These are phyloP conservation scores for Mus caroli DNA, from an alignment of 2,797 vertebrate genomes.

Conservation along the genomic window DNA sequence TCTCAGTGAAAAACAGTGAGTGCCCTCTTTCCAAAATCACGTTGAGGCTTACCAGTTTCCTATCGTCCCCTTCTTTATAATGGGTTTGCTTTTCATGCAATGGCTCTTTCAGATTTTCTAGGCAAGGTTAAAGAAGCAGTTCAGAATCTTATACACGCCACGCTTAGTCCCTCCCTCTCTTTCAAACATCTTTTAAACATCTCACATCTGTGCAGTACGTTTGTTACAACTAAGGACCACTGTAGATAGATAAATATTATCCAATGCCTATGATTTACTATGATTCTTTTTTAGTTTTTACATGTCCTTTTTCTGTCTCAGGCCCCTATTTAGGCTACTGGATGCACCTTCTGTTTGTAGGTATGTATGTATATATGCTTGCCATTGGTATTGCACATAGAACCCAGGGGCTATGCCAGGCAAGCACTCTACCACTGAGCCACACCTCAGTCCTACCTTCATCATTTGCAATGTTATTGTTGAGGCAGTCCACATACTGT, in stretches of 20 bases:
- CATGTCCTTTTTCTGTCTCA: neutral
- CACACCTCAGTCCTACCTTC: neutral
- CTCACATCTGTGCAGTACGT: neutral
- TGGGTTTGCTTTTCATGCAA: conserved; percentile 17
- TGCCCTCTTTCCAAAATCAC: neutral
- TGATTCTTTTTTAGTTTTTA: neutral
- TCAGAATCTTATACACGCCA: neutral
- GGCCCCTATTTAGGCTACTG: neutral
- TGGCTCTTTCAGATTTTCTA: conserved; percentile 25
- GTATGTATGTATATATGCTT: neutral
- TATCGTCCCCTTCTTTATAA: neutral
- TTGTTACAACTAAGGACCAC: conserved; percentile 23
- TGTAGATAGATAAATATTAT: neutral
- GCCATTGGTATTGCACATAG: neutral
- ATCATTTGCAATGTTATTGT: neutral
- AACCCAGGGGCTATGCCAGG: neutral
- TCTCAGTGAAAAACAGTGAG: neutral
- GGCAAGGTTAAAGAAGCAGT: conserved; percentile 15
- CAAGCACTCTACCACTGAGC: neutral
- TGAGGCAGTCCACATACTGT: neutral
- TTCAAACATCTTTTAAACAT: neutral
- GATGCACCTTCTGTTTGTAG: neutral
- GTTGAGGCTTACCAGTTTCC: conserved; percentile 13
- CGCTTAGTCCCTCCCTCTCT: neutral
- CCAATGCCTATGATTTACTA: neutral